Conservation (phyloP, 2,113 vertebrate genomes). For the Empidonax alnorum region DNA sequence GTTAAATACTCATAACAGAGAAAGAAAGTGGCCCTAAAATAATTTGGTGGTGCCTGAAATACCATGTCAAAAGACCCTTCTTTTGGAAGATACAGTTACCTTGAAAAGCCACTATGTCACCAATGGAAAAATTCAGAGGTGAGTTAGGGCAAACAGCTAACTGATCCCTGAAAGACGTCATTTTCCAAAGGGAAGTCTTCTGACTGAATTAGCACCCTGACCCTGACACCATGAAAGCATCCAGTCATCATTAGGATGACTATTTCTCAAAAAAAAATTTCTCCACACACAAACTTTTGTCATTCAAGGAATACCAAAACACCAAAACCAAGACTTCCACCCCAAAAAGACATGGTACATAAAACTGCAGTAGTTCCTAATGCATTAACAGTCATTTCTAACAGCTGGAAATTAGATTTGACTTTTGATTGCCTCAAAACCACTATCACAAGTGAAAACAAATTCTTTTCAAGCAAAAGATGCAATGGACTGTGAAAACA, state of each 20-base stretch:
- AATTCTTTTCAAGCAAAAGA: constrained; percentile 63
- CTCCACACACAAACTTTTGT: not conserved
- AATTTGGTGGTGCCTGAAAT: not conserved
- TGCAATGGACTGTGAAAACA: constrained; percentile 47
- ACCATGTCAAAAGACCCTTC: not conserved
- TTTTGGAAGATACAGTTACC: not conserved
- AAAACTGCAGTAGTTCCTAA: constrained; percentile 29
- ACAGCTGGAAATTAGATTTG: constrained; percentile 56
- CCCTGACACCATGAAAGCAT: not conserved
- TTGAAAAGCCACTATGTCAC: not conserved
- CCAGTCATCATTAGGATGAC: not conserved
- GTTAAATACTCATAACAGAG: not conserved
- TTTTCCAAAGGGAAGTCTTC: not conserved
- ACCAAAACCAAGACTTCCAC: constrained; percentile 28
- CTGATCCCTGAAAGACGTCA: not conserved
- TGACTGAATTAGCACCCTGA: not conserved
- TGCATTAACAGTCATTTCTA: constrained; percentile 48
- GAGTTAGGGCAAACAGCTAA: not conserved
- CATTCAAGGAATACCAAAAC: not conserved
- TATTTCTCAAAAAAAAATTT: not conserved
- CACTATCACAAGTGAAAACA: constrained; percentile 54
- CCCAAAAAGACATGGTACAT: not conserved
- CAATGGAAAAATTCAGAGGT: not conserved
- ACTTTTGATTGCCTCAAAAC: constrained; percentile 67
- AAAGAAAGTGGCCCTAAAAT: not conserved